phyloP scores from a whole-genome alignment of 64 coral and sea anemone species.

The Pocillopora verrucosa region DNA sequence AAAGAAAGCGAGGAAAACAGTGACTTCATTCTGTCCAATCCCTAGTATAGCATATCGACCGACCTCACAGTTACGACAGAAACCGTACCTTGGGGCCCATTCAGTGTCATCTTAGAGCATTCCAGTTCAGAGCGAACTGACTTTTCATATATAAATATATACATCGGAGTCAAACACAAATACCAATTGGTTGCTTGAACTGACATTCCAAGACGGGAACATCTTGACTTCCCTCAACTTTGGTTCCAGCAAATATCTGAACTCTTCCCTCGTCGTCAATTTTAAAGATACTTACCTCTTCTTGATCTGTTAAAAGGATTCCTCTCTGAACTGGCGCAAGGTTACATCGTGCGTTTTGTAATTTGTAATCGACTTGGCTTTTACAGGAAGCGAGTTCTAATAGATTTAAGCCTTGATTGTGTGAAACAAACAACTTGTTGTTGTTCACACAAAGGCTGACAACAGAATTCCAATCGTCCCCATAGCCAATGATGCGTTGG shows the following conservation, averaged over 20 bases:
- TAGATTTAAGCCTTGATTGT: too few species aligned
- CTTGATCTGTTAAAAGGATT: too few species aligned
- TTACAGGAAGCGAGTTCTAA: too few species aligned
- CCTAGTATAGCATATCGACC: slow-evolving; percentile 29
- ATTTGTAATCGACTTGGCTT: too few species aligned
- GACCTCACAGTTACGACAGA: slow-evolving; percentile 14
- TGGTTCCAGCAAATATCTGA: slow-evolving; percentile 37
- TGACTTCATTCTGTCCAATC: not conserved
- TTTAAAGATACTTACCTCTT: not conserved
- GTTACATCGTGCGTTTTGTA: too few species aligned
- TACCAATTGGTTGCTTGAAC: slow-evolving; percentile 50
- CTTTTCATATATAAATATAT: slow-evolving; percentile 35
- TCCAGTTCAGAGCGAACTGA: slow-evolving; percentile 16
- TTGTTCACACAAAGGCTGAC: too few species aligned
- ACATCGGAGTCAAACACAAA: slow-evolving; percentile 26
- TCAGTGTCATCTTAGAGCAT: too few species aligned
- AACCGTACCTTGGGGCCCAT: slow-evolving; percentile 35
- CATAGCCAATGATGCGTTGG: too few species aligned
- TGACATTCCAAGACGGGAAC: slow-evolving; percentile 13
- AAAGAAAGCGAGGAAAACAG: too few species aligned
- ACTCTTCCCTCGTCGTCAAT: not conserved
- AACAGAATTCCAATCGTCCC: too few species aligned
- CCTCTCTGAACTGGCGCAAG: too few species aligned
- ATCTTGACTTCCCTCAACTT: slow-evolving; percentile 37
- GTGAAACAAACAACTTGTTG: too few species aligned